Evolutionary conservation across 2,113 vertebrate species (phyloP).

Genomic region (Nibea albiflora): DNA sequence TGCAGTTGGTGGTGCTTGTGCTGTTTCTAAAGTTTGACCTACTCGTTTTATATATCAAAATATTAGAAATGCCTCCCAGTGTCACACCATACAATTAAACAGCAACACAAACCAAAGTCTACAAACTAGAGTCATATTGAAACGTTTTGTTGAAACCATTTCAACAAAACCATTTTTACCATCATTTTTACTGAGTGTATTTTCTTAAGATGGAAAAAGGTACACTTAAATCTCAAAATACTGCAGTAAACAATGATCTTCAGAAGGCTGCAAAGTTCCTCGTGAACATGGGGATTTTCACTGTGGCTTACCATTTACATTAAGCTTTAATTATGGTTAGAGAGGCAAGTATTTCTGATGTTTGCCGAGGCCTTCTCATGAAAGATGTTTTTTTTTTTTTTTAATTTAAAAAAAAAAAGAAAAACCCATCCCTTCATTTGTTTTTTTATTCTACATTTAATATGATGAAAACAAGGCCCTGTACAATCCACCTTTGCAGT

Average conservation of each 20-base stretch:
- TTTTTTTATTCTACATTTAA: conserved; percentile 92
- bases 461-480: conserved; percentile 98
- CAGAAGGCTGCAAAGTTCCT: background rate
- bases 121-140: background rate
- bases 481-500: conserved; percentile 97
- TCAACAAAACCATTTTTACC: background rate
- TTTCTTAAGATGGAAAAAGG: background rate
- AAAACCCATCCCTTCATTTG: conserved; percentile 75
- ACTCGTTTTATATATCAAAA: background rate
- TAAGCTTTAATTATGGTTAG: conserved; percentile 48
- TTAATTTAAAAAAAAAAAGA: conserved; percentile 14
- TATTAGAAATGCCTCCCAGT: too few species aligned
- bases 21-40: background rate
- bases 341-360: conserved; percentile 26
- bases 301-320: conserved; percentile 32
- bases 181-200: background rate
- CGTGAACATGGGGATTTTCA: background rate
- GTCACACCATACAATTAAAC: background rate
- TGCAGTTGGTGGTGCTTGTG: background rate
- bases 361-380: conserved; percentile 22
- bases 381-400: background rate
- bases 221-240: background rate
- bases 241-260: conserved; percentile 26
- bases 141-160: background rate
- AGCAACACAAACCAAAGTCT: background rate